These are phyloP conservation scores for Acridotheres tristis DNA, from an alignment of 2,797 vertebrate species.

Conservation along the genomic window DNA sequence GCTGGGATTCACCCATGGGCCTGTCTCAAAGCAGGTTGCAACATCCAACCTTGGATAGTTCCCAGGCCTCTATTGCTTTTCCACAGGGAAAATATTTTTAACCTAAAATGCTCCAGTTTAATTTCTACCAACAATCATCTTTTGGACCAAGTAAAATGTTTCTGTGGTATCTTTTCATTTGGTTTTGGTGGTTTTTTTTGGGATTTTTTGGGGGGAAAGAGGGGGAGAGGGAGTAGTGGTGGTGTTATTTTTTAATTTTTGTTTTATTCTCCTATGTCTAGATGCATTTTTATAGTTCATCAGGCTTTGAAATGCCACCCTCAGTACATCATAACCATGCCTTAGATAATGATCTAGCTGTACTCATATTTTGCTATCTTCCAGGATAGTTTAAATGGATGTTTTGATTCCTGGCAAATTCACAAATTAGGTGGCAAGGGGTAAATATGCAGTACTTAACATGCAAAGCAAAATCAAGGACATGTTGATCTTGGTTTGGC, in stretches of 20 bases:
- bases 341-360: background rate
- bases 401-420: slow-evolving; percentile 38
- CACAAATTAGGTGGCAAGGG: slow-evolving; percentile 46
- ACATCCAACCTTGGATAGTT: background rate
- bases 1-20: background rate
- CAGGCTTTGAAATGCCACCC: background rate
- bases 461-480: slow-evolving; percentile 55
- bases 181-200: background rate
- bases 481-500: slow-evolving; percentile 15
- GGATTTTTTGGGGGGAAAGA: no score
- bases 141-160: background rate
- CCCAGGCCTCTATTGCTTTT: background rate
- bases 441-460: slow-evolving; percentile 6
- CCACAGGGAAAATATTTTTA: background rate
- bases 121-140: background rate
- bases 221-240: accelerated
- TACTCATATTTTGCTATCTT: background rate
- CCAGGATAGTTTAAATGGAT: slow-evolving; percentile 7
- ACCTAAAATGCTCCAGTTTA: background rate
- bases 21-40: background rate
- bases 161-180: background rate
- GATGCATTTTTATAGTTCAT: background rate
- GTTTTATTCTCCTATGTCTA: background rate
- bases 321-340: background rate
- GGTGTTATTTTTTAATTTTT: background rate